These are phyloP conservation scores for Mnemiopsis leidyi DNA, from an alignment of 37 sponge, comb jelly and placozoan species.

Conservation along the genomic window DNA sequence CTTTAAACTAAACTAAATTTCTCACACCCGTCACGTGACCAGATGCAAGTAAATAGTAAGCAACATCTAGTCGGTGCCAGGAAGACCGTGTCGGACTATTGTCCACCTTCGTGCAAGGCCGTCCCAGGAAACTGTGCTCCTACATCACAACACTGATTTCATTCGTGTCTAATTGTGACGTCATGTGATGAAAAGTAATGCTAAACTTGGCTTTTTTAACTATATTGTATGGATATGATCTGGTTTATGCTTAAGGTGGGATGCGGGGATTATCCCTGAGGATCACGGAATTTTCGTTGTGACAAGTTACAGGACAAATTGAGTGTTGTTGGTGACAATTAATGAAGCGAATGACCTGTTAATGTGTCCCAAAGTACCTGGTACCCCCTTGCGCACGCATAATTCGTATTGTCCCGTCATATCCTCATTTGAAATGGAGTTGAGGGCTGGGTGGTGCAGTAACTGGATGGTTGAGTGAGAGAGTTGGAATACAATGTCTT, in stretches of 20 bases:
- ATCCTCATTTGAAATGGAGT: background rate
- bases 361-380: background rate
- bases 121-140: constrained; percentile 1
- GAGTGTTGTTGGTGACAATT: background rate
- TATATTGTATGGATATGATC: background rate
- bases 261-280: background rate
- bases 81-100: background rate
- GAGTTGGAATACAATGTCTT: background rate
- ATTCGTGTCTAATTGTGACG: background rate
- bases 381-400: background rate
- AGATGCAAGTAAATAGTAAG: background rate
- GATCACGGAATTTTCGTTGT: background rate
- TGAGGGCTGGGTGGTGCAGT: background rate
- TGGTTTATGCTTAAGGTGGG: too few relatives aligned
- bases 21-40: background rate
- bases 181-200: background rate
- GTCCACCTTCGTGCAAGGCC: constrained; percentile 28
- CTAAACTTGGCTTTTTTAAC: background rate
- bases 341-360: background rate
- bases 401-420: background rate
- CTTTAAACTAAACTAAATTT: background rate
- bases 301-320: background rate
- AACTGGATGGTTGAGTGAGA: background rate
- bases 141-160: background rate
- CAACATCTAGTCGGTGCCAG: background rate